Conservation (phyloP, 2,113 vertebrate genomes). For the Suricata suricatta region DNA sequence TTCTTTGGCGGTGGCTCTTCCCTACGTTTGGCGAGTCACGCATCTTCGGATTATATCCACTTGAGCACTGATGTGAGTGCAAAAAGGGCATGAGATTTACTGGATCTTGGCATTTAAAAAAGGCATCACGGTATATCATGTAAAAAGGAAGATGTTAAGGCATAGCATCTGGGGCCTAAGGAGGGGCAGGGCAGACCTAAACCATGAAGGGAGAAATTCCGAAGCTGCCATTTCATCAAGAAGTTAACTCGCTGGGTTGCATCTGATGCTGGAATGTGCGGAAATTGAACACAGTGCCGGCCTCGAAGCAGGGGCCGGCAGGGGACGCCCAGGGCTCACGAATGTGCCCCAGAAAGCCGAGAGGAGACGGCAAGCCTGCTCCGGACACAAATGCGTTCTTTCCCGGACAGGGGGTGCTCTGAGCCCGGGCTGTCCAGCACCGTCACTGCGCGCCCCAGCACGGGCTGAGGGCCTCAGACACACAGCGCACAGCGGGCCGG, state of each 20-base stretch:
- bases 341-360: neutral
- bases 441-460: neutral
- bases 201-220: accelerated
- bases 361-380: neutral
- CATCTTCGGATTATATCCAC: accelerated
- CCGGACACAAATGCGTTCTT: accelerated
- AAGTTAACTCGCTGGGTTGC: neutral
- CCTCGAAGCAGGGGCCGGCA: accelerated
- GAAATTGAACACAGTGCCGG: accelerated
- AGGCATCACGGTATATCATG: neutral
- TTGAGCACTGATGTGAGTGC: neutral
- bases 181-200: no score
- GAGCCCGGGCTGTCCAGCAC: neutral
- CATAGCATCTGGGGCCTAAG: accelerated
- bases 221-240: neutral
- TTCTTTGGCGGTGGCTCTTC: neutral
- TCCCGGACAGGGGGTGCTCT: accelerated
- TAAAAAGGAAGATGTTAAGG: neutral
- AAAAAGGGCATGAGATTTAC: no score
- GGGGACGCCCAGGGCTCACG: neutral
- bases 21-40: no score
- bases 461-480: neutral
- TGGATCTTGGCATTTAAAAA: neutral
- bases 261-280: neutral
- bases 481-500: accelerated